A percentile compares a stretch with the other conserved stretches of the same genome.
These are phyloP conservation scores for Hystrix cristata DNA, from an alignment of 2,113 vertebrate genomes.

Conservation along the genomic window DNA sequence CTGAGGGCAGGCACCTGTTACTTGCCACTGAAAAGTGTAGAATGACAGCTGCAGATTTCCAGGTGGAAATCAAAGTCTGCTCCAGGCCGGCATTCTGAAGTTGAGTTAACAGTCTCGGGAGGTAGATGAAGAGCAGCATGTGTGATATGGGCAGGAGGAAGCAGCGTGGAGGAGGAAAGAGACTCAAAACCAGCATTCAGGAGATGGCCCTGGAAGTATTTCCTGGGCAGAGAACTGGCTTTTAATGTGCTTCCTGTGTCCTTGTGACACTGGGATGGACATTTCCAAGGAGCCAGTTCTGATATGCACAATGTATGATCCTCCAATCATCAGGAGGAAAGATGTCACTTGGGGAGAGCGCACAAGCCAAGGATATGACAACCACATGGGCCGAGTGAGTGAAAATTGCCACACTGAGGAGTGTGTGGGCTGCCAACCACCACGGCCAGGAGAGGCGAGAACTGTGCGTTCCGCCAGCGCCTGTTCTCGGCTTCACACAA, in stretches of 20 bases:
- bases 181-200: not conserved
- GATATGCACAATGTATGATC: not conserved
- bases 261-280: not conserved
- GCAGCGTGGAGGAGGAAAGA: not conserved
- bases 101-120: not conserved
- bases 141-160: not conserved
- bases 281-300: not conserved
- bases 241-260: not conserved
- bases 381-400: not conserved
- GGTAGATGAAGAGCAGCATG: not conserved
- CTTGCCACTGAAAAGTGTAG: not conserved
- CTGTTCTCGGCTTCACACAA: not conserved
- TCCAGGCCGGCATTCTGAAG: not conserved
- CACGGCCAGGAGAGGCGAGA: not conserved
- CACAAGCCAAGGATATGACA: not conserved
- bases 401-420: not conserved
- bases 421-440: not conserved
- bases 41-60: not conserved
- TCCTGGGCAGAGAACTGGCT: not conserved
- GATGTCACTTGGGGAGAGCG: not conserved
- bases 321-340: not conserved
- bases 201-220: not conserved
- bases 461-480: accelerated
- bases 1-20: not conserved
- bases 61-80: not conserved